Conservation (phyloP, 2,113 vertebrate species). For the Ancistrus triradiatus region DNA sequence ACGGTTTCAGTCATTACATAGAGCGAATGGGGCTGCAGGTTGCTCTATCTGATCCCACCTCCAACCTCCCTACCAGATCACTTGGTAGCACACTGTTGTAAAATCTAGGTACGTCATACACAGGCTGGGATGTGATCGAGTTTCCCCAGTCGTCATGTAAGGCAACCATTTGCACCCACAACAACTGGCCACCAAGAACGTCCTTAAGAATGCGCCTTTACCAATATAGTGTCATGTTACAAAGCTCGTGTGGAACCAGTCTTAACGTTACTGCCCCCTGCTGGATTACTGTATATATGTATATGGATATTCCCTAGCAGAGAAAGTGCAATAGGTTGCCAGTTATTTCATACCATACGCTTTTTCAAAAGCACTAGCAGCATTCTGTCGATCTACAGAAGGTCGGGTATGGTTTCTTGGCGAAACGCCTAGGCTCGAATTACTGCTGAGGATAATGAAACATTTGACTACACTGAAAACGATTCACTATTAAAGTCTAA, state of each 20-base stretch:
- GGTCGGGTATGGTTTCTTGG: constrained; percentile 3
- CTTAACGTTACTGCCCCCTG: constrained; percentile 4
- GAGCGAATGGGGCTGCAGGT: too few species aligned
- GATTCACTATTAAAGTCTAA: background rate
- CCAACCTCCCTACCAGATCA: too few species aligned
- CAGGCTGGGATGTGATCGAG: too few species aligned
- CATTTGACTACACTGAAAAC: too few species aligned
- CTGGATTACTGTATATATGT: background rate
- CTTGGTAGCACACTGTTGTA: too few species aligned
- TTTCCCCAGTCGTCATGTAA: too few species aligned
- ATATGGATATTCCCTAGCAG: constrained; percentile 1
- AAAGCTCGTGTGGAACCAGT: constrained; percentile 1
- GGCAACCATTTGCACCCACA: too few species aligned
- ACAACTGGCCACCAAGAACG: too few species aligned
- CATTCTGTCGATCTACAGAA: constrained; percentile 14
- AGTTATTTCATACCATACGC: constrained; percentile 8
- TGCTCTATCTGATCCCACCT: too few species aligned
- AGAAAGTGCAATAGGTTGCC: constrained; percentile 23
- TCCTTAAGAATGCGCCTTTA: too few species aligned
- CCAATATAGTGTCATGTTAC: background rate
- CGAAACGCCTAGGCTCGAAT: background rate
- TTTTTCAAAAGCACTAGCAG: constrained; percentile 25
- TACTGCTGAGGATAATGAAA: background rate
- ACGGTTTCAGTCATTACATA: too few species aligned
- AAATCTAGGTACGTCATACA: too few species aligned